These are phyloP conservation scores for Phoxinus dragarum DNA, from an alignment of 2,797 vertebrate genomes.

Conservation along the genomic window DNA sequence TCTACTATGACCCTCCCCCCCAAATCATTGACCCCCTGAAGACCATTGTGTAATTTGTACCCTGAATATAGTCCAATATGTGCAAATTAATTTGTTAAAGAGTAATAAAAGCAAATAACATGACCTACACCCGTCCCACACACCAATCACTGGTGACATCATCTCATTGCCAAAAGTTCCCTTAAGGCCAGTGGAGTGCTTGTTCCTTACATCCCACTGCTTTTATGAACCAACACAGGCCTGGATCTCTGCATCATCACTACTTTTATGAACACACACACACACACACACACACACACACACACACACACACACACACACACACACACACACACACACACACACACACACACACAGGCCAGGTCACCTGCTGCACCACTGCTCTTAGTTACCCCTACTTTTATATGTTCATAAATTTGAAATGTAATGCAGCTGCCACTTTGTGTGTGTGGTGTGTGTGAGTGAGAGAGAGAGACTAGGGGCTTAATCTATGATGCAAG, in stretches of 20 bases:
- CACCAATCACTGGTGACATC: slow-evolving; percentile 26
- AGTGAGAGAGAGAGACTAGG: background rate
- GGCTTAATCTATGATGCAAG: slow-evolving; percentile 33
- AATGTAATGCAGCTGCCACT: slow-evolving; percentile 20
- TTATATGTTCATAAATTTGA: slow-evolving; percentile 43
- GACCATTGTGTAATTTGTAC: too few relatives aligned
- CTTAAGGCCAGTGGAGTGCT: slow-evolving; percentile 27
- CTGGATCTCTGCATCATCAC: slow-evolving; percentile 48
- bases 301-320: background rate
- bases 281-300: too few relatives aligned
- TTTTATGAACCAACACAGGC: slow-evolving; percentile 42
- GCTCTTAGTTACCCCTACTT: slow-evolving; percentile 36
- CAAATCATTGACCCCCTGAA: too few relatives aligned
- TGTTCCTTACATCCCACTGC: slow-evolving; percentile 31
- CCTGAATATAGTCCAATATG: background rate
- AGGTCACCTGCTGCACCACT: slow-evolving; percentile 22
- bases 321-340: background rate
- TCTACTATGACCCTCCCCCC: too few relatives aligned
- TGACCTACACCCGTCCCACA: slow-evolving; percentile 20
- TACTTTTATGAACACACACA: slow-evolving; percentile 29
- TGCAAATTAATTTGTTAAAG: slow-evolving; percentile 8
- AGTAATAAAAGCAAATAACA: background rate
- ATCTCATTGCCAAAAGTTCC: slow-evolving; percentile 26
- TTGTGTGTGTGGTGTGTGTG: background rate
- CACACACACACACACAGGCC: slow-evolving; percentile 1